A percentile compares a stretch with the other conserved stretches of the same genome.
Evolutionary conservation across 1,140 invertebrate species (phyloP).

Genomic region (Phenacoccus solenopsis): DNA sequence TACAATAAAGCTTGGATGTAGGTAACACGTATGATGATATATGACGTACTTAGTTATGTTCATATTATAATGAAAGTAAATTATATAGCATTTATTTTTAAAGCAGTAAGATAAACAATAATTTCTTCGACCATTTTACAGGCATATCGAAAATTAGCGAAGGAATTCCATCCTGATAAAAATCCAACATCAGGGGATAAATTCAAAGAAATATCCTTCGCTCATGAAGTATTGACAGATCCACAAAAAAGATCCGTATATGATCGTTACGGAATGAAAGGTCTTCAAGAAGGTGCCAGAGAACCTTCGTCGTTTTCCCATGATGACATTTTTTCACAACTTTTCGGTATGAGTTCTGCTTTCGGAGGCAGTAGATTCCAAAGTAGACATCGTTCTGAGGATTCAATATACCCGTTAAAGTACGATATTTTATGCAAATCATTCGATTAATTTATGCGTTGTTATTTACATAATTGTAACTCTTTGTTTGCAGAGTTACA

Average conservation of each 20-base stretch:
- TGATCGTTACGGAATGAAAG: constrained; percentile 64
- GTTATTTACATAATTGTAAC: not conserved
- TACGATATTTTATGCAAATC: constrained; percentile 29
- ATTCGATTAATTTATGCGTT: not conserved
- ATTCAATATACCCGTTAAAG: constrained; percentile 43
- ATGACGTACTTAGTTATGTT: too few species aligned
- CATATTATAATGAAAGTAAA: too few species aligned
- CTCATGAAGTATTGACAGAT: constrained; percentile 69
- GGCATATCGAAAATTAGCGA: constrained; percentile 72
- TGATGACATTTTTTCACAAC: constrained; percentile 48
- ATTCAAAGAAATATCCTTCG: constrained; percentile 81
- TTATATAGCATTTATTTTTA: not conserved
- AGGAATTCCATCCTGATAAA: constrained; percentile 80
- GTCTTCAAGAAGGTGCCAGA: constrained; percentile 55
- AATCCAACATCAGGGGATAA: constrained; percentile 69
- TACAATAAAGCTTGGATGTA: too few species aligned
- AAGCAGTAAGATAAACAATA: not conserved
- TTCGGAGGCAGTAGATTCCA: constrained; percentile 35
- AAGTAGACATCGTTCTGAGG: constrained; percentile 34
- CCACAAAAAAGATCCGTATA: constrained; percentile 54
- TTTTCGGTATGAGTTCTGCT: constrained; percentile 36
- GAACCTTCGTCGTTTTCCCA: constrained; percentile 34
- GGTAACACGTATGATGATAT: too few species aligned
- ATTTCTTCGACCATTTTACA: constrained; percentile 40
- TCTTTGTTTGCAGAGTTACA: constrained; percentile 46